Evolutionary conservation across 2,113 vertebrate species (phyloP).

Genomic region (Boulengeromyrus knoepffleri): DNA sequence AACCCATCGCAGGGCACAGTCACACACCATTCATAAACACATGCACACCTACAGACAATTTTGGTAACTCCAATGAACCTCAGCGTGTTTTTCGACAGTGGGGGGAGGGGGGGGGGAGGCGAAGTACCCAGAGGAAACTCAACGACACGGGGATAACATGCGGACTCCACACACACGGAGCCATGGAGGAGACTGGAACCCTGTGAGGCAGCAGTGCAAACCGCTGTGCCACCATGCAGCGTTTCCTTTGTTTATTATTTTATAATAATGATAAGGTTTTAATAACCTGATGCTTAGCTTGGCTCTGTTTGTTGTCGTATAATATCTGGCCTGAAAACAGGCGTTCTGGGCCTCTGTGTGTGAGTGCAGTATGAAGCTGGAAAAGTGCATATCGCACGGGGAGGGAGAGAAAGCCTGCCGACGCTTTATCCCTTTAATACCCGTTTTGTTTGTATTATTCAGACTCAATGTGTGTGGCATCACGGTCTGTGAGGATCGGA

Average conservation of each 20-base stretch:
- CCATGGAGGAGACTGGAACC: neutral
- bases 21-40: neutral
- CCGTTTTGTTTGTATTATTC: neutral
- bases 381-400: neutral
- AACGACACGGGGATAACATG: neutral
- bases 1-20: neutral
- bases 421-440: neutral
- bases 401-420: neutral
- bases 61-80: neutral
- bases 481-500: neutral
- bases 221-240: neutral
- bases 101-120: too few species aligned
- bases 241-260: neutral
- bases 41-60: neutral
- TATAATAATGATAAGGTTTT: neutral
- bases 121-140: neutral
- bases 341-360: neutral
- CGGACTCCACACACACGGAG: neutral
- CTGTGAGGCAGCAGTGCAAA: neutral
- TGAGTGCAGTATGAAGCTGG: neutral
- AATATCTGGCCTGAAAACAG: conserved; percentile 28
- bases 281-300: neutral
- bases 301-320: neutral
- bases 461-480: neutral
- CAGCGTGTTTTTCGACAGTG: too few species aligned